Percentiles rank a stretch among this genome's conserved stretches.
These are phyloP conservation scores for Diadegma fenestrale DNA, from an alignment of 2,888 invertebrate genomes.

Conservation along the genomic window DNA sequence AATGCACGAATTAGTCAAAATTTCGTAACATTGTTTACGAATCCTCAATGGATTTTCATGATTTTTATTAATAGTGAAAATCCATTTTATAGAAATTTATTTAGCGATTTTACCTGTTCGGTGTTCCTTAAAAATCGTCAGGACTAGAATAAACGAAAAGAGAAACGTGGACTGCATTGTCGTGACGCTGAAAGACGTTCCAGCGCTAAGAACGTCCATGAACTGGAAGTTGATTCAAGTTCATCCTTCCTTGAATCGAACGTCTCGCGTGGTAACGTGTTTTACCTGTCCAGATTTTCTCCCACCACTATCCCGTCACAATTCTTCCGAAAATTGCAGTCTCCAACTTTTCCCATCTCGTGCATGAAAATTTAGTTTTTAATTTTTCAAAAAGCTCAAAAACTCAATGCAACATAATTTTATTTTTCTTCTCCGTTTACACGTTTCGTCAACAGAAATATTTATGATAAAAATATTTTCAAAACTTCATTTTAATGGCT, in stretches of 20 bases:
- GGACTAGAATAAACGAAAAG: constrained; percentile 46
- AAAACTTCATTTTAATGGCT: neutral
- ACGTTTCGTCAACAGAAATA: neutral
- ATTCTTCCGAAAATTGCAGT: constrained; percentile 35
- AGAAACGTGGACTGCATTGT: constrained; percentile 67
- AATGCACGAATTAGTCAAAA: neutral
- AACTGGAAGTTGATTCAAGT: constrained; percentile 73
- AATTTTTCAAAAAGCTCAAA: neutral
- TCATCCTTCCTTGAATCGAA: constrained; percentile 59
- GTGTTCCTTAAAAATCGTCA: constrained; percentile 35
- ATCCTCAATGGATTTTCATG: neutral
- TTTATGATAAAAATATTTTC: neutral
- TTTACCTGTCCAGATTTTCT: constrained; percentile 64
- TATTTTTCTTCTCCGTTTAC: neutral
- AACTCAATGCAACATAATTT: neutral
- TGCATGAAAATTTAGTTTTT: neutral
- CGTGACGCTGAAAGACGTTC: constrained; percentile 25
- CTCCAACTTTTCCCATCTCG: constrained; percentile 2
- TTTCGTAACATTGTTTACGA: neutral
- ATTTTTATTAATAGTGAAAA: neutral
- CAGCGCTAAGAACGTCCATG: constrained; percentile 69
- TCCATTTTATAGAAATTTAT: neutral
- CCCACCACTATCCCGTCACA: constrained; percentile 51
- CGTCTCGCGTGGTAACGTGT: constrained; percentile 29
- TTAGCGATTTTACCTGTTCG: constrained; percentile 64